Conservation (phyloP, 2,888 invertebrate species). For the Notodonta dromedarius region DNA sequence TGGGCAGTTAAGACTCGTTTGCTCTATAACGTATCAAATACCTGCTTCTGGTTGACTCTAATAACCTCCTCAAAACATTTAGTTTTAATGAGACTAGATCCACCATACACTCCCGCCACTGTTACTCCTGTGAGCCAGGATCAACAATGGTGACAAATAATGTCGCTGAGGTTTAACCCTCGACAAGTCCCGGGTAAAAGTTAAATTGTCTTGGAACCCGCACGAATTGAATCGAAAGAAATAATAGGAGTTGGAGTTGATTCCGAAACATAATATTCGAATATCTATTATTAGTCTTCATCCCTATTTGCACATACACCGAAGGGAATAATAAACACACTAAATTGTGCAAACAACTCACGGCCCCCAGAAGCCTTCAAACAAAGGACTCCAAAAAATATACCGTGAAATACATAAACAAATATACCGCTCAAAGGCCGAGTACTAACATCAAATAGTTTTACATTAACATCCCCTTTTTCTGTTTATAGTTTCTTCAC, state of each 20-base stretch:
- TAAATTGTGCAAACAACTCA: slow-evolving; percentile 62
- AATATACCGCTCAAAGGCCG: slow-evolving; percentile 51
- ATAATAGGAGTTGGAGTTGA: too few relatives aligned
- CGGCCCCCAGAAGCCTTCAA: slow-evolving; percentile 24
- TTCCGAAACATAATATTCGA: not conserved
- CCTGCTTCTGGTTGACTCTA: not conserved
- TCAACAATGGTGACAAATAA: too few relatives aligned
- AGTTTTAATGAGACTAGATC: too few relatives aligned
- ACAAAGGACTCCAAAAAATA: slow-evolving; percentile 53
- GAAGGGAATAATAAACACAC: slow-evolving; percentile 58
- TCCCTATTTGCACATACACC: slow-evolving; percentile 50
- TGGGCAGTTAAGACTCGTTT: not conserved
- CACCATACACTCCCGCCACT: not conserved
- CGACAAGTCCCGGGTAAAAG: too few relatives aligned
- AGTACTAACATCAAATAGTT: slow-evolving; percentile 73
- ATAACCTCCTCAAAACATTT: too few relatives aligned
- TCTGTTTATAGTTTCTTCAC: slow-evolving; percentile 41
- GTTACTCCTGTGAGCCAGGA: too few relatives aligned
- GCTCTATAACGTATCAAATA: not conserved
- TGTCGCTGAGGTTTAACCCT: too few relatives aligned
- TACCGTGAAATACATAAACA: slow-evolving; percentile 58
- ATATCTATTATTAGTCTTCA: slow-evolving; percentile 33
- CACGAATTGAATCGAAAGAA: too few relatives aligned
- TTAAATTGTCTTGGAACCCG: too few relatives aligned
- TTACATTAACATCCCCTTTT: slow-evolving; percentile 65